A percentile compares a stretch with the other conserved stretches of the same genome.
Evolutionary conservation across 2,113 vertebrate species (phyloP).

Genomic region (Vidua chalybeata): DNA sequence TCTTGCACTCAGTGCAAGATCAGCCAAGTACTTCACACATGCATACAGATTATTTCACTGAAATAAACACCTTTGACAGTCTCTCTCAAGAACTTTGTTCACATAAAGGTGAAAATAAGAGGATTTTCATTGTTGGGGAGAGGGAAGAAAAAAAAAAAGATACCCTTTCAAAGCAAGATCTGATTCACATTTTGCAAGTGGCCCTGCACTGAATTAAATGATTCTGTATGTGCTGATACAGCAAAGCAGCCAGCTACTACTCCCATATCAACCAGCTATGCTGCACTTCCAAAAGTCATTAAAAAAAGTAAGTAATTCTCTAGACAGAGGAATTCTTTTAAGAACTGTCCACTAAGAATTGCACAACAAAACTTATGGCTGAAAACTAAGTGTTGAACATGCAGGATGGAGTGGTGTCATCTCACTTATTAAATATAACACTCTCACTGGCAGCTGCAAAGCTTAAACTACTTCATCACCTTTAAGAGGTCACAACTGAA

Average conservation of each 20-base stretch:
- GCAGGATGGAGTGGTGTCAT: background rate
- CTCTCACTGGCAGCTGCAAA: background rate
- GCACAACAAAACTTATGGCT: background rate
- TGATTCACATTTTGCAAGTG: background rate
- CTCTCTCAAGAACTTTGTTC: background rate
- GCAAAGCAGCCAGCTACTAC: background rate
- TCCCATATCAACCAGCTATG: background rate
- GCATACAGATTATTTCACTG: background rate
- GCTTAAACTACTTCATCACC: constrained; percentile 2
- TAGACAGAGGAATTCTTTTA: background rate
- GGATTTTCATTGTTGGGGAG: background rate
- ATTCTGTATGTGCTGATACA: background rate
- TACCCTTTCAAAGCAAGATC: background rate
- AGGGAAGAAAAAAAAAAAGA: background rate
- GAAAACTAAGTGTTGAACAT: background rate
- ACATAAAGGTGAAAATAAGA: background rate
- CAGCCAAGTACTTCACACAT: background rate
- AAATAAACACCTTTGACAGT: background rate
- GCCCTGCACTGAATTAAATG: background rate
- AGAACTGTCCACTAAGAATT: background rate
- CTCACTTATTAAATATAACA: constrained; percentile 21
- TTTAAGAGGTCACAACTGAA: background rate
- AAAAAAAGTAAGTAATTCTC: background rate
- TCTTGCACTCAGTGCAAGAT: background rate
- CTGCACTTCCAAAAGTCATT: background rate